Evolutionary conservation across 2,888 invertebrate species (phyloP), one percentile per base, ranked within the genome.

Genomic region (Quadroppia sp.): DNA sequence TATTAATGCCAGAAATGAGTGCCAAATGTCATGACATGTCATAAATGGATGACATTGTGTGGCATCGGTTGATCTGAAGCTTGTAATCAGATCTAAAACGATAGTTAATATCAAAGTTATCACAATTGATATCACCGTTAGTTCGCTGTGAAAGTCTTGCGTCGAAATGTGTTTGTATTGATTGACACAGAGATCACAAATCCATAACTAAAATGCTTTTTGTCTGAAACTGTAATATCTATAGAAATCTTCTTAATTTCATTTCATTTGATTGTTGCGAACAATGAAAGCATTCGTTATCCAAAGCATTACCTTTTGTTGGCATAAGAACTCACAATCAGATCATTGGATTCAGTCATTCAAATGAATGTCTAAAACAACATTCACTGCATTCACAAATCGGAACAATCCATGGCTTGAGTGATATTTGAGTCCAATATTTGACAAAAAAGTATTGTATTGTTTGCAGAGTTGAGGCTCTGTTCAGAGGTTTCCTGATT

Each of bases 401-500:
- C n/a, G 20, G 50, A n/a, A 20, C 50, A 36, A 64, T 32, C 64
- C 64, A 64, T 32, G 59, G 23, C 28, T 36, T n/a, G 56, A 56
- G 25, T 56, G 28, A 64, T 32, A 20, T 6, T 36, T 13, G 20
- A 64, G 15, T 32, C 36, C 13, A 36, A 36, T 30, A 30, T 23
- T 53, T 25, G 53, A 9, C 6, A 4, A 36, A 4, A 45, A 45
- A 45, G 20, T n/a, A 53, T n/a, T 20, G 20, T 4, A 64, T 13
- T 64, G 64, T 64, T 64, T 64, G 64, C 64, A 64, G 64, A 64
- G 64, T 32, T 36, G 64, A 64, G 64, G 64, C 64, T 64, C 20
- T 28, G 20, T 32, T 20, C 30, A 28, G 64, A 64, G 32, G 36
- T 32, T 64, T 64, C 64, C 64, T 64, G 64, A 64, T 64, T 36